Evolutionary conservation across 2,113 vertebrate species (phyloP).

Genomic region (Pterocles gutturalis): DNA sequence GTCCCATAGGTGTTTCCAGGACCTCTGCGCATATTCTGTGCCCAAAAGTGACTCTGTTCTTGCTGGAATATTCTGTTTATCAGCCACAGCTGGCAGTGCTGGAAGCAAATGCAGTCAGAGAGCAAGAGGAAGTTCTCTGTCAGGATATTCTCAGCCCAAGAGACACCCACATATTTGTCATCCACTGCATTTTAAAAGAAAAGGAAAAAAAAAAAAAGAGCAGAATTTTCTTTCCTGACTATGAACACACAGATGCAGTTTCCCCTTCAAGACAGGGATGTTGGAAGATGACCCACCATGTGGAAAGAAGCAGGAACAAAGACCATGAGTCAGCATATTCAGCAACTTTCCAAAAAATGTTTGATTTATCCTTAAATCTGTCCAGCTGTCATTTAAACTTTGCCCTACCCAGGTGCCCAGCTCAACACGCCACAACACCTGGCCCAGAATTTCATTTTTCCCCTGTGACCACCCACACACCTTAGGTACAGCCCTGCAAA

Average conservation of each 20-base stretch:
- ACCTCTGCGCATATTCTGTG: background rate
- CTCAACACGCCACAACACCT: background rate
- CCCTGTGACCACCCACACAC: background rate
- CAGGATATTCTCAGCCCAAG: background rate
- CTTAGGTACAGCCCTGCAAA: background rate
- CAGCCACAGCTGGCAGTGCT: background rate
- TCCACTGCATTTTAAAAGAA: background rate
- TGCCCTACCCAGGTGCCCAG: background rate
- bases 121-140: background rate
- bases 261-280: background rate
- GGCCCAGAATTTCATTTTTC: background rate
- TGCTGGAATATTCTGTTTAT: background rate
- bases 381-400: background rate
- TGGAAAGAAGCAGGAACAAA: background rate
- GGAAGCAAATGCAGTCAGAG: background rate
- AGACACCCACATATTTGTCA: background rate
- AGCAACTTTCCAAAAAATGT: background rate
- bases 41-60: background rate
- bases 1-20: background rate
- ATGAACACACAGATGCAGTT: background rate
- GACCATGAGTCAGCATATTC: accelerated
- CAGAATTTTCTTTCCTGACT: background rate
- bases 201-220: background rate
- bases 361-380: background rate
- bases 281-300: background rate